These are phyloP conservation scores for Microtus californicus DNA, from an alignment of 2,797 vertebrate species.

Conservation along the genomic window DNA sequence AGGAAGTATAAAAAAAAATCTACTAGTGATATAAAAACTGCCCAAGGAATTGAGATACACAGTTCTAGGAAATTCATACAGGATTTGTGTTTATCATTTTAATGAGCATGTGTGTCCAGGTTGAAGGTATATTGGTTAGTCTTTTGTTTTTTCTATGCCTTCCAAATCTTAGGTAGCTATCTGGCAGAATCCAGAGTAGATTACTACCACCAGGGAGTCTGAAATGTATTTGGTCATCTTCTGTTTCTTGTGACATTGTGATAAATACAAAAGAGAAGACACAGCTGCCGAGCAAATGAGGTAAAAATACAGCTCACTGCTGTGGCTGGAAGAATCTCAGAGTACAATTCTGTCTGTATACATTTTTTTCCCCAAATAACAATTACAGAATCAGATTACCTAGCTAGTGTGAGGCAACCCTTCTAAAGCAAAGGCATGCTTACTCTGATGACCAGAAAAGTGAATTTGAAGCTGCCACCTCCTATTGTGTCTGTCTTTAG, in stretches of 20 bases:
- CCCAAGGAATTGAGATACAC: neutral
- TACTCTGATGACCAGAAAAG: neutral
- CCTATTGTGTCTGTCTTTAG: neutral
- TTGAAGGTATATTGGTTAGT: rapidly evolving
- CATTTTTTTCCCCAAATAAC: neutral
- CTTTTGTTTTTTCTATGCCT: neutral
- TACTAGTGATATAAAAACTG: neutral
- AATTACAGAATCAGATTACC: neutral
- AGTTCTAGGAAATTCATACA: neutral
- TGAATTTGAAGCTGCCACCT: neutral
- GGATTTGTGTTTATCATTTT: neutral
- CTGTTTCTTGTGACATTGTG: neutral
- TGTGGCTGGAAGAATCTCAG: neutral
- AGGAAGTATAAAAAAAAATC: neutral
- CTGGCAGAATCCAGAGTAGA: neutral
- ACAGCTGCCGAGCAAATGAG: neutral
- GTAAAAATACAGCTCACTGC: neutral
- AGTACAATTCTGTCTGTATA: neutral
- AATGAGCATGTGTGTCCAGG: neutral
- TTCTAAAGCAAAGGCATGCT: neutral
- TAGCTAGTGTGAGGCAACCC: neutral
- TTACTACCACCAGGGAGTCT: neutral
- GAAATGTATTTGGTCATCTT: neutral
- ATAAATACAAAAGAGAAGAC: neutral
- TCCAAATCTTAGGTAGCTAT: neutral